Evolutionary conservation across 1,140 invertebrate species (phyloP), one percentile per base, ranked within the genome.

Genomic region (Carposina sasakii): DNA sequence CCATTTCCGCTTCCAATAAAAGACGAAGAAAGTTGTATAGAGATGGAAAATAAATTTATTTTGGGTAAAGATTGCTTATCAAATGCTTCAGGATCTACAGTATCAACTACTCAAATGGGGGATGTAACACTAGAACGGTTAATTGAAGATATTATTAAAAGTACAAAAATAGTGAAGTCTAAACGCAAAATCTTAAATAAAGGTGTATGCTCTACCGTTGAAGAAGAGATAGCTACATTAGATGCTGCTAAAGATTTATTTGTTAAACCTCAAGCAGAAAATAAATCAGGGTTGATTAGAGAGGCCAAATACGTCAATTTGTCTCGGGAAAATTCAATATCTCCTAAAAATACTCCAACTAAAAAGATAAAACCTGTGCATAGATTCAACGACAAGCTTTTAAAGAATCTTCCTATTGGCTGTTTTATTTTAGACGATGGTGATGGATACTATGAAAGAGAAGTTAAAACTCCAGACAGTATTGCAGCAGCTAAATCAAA

Each of bases 71-170:
- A 84, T 40, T 76, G 70, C 20, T 42, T 67, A 33, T 67, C 54
- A 16, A 81, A 71, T 57, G 57, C 63, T 13, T 63, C 81, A 9
- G 70, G 77, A 45, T 81, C 81, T 22, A 84, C 81, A n/a, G 73
- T 81, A 20, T 83, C 79, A 2, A 81, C 76, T 2, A 77, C 81
- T 22, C 66, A 81, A 67, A 84, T 84, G 81, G 81, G 81, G 8
- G 81, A 84, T 55, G 58, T 77, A n/a, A 84, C 81, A 12, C 60
- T 84, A 17, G 81, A 84, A 48, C 76, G 50, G 63, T 81, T 84
- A 77, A 84, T 84, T 52, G 81, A 84, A 59, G 81, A 84, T 50
- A 84, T 84, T 21, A 84, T 84, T 19, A 84, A 84, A 57, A 84
- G 81, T 57, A 84, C 81, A 4, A 84, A 84, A 68, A 79, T 81